These are phyloP conservation scores for Ischnus inquisitorius DNA, from an alignment of 2,888 invertebrate genomes.

Conservation along the genomic window DNA sequence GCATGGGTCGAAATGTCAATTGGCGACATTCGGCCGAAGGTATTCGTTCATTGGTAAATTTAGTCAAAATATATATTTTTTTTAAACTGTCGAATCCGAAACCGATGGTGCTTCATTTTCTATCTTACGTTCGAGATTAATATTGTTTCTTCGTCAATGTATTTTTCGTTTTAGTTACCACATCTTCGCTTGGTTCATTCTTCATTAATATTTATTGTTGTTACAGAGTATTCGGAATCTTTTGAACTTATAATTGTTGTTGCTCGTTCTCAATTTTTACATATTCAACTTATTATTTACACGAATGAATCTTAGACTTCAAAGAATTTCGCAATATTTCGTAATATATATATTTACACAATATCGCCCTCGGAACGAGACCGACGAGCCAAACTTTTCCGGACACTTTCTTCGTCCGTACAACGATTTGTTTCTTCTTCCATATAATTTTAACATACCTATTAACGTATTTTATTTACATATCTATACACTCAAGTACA, in stretches of 20 bases:
- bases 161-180: constrained; percentile 49
- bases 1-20: not conserved
- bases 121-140: constrained; percentile 13
- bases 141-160: constrained; percentile 30
- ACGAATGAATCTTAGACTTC: constrained; percentile 57
- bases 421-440: constrained; percentile 6
- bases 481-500: constrained; percentile 62
- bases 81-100: not conserved
- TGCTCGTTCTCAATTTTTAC: constrained; percentile 43
- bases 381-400: constrained; percentile 1
- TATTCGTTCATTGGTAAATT: constrained; percentile 10
- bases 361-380: constrained; percentile 38
- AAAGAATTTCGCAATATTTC: constrained; percentile 50
- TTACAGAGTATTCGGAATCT: constrained; percentile 51
- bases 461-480: constrained; percentile 62
- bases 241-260: constrained; percentile 46
- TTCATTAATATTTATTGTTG: constrained; percentile 48
- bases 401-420: constrained; percentile 11
- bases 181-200: constrained; percentile 56
- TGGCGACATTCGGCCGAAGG: not conserved
- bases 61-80: constrained; percentile 9
- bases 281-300: constrained; percentile 64
- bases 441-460: constrained; percentile 24
- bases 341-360: constrained; percentile 60
- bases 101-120: not conserved